Evolutionary conservation across 2,113 vertebrate genomes (phyloP).

Genomic region (Galemys pyrenaicus): DNA sequence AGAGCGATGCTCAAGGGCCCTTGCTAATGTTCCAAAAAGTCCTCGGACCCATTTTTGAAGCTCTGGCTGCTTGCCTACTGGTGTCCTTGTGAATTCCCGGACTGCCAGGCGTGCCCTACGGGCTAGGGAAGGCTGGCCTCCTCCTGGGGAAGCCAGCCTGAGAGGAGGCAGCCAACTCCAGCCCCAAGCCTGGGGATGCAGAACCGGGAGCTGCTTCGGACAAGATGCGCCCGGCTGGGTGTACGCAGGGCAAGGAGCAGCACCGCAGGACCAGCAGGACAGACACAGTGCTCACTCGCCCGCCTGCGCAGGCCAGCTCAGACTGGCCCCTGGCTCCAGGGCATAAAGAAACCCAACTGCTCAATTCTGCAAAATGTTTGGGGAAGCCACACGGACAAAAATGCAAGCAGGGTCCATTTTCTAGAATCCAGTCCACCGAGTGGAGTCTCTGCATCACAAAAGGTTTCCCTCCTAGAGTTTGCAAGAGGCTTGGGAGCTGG

Average conservation of each 20-base stretch:
- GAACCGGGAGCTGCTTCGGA: neutral
- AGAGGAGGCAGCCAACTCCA: neutral
- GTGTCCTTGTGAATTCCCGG: neutral
- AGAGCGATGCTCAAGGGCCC: neutral
- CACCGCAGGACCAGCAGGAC: neutral
- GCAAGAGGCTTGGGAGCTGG: neutral
- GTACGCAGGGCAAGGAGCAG: neutral
- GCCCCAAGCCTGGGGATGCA: neutral
- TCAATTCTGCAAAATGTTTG: neutral
- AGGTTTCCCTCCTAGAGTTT: constrained; percentile 49
- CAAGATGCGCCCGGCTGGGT: neutral
- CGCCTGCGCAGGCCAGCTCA: neutral
- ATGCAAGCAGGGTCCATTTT: neutral
- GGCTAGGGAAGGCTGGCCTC: constrained; percentile 13
- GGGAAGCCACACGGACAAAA: neutral
- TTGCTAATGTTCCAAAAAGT: neutral
- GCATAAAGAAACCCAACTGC: neutral
- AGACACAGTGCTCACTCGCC: neutral
- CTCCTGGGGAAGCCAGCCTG: neutral
- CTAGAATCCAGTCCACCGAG: constrained; percentile 28
- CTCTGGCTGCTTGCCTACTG: neutral
- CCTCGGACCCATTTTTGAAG: constrained; percentile 15
- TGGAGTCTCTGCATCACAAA: constrained; percentile 21
- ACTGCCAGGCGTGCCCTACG: neutral
- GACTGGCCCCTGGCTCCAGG: neutral